These are phyloP conservation scores for Leptodactylus fallax DNA, from an alignment of 2,797 vertebrate species.

Conservation along the genomic window DNA sequence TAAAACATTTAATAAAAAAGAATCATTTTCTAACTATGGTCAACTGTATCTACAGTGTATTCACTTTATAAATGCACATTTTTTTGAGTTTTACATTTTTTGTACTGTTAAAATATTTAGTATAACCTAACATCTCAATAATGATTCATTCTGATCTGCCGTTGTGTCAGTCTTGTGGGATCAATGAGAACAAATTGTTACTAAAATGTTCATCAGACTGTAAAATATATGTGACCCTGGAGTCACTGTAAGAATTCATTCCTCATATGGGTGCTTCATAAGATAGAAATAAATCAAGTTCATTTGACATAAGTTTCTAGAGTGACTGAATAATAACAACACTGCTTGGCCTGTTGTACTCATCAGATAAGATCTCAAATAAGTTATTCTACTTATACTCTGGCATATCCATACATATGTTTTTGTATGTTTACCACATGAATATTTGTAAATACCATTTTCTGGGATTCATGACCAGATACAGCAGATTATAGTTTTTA, in stretches of 20 bases:
- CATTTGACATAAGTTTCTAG: background rate
- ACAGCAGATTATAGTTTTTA: too few species aligned
- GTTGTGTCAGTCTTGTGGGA: background rate
- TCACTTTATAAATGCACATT: background rate
- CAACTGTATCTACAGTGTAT: background rate
- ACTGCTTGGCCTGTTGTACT: background rate
- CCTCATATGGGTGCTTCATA: background rate
- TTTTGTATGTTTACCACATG: too few species aligned
- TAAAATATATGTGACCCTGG: conserved; percentile 13
- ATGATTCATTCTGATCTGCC: background rate
- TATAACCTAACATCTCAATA: background rate
- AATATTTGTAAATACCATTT: too few species aligned
- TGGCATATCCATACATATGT: too few species aligned
- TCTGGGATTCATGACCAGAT: too few species aligned
- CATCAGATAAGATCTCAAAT: too few species aligned
- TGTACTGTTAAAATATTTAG: background rate
- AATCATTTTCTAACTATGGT: background rate
- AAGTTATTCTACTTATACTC: too few species aligned
- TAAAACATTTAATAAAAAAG: background rate
- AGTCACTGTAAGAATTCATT: background rate
- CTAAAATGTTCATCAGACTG: conserved; percentile 27
- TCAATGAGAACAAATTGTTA: conserved; percentile 26
- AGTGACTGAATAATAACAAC: background rate
- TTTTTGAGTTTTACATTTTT: background rate
- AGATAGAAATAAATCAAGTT: conserved; percentile 18